Evolutionary conservation across 2,888 invertebrate genomes (phyloP), one percentile per base, ranked within the genome.

Genomic region (Polietes domitor): DNA sequence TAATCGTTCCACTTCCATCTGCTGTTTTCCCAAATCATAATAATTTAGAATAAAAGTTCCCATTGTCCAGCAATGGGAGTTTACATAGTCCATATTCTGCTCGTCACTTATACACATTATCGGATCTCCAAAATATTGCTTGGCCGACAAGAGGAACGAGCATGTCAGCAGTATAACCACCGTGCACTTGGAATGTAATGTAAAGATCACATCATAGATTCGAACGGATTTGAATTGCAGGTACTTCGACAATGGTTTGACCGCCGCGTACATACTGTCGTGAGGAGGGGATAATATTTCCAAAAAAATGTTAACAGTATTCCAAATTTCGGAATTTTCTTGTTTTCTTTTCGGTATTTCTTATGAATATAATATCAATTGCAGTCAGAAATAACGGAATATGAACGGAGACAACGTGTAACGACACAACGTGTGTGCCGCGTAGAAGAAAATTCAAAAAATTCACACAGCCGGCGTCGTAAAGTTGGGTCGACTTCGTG

Each of bases 61-160:
- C 90, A 95, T 94, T 85, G 96, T 95, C 96, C 96, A 96, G 91
- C 96, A 97, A 90, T 94, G 96, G 75, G 95, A 95, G 88, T 96
- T 95, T 9, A 96, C 93, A 32, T 95, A 94, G 71, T 95, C 94
- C 83, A 93, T 93, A 71, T 94, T 86, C 5, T 93, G 92, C 17
- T 92, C 91, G 53, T 93, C 93, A 6, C 93, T 93, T 89, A 95
- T 93, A 90, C 97, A 97, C 88, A 95, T 94, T 73, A 97, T 96
- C 0, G 97, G 97, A 87, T 97, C 96, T 0, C 97, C 97, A 88
- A 97, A 96, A 92, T 96, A 97, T 91, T 97, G 96, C 88, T 96
- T 96, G 15, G 96, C 95, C 26, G 96, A 96, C 61, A 97, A 94
- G 87, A 97, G 90, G 87, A 96, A 92, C 0, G 96, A 95, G 91